phyloP scores from a whole-genome alignment of 2,113 vertebrate genomes.

The Cygnus atratus region DNA sequence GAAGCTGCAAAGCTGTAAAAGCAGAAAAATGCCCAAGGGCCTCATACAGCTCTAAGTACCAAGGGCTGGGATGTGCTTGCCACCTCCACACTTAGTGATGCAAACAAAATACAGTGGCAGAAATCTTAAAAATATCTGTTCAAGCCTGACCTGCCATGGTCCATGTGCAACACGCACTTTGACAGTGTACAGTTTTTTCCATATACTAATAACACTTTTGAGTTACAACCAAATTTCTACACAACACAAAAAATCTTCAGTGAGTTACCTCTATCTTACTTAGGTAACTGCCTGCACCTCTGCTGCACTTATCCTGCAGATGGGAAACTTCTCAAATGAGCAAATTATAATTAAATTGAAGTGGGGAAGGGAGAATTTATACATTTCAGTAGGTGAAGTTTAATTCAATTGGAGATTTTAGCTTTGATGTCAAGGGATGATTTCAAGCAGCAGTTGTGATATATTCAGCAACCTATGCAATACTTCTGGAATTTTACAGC shows the following conservation, averaged over 20 bases:
- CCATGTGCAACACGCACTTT: not conserved
- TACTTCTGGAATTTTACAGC: not conserved
- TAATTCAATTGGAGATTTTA: not conserved
- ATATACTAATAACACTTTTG: not conserved
- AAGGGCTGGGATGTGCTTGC: not conserved
- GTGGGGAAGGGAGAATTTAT: not conserved
- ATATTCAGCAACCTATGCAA: not conserved
- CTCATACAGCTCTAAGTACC: not conserved
- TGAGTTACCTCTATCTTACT: not conserved
- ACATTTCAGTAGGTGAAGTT: not conserved
- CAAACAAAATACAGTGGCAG: not conserved
- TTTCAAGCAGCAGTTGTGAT: not conserved
- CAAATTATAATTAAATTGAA: not conserved
- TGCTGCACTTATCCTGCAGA: not conserved
- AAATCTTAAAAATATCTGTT: not conserved
- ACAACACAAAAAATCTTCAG: not conserved
- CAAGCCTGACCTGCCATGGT: not conserved
- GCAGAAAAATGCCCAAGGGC: not conserved
- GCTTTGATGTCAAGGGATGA: not conserved
- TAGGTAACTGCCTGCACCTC: not conserved
- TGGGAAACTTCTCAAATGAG: not conserved
- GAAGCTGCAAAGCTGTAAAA: not conserved
- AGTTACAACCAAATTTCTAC: not conserved
- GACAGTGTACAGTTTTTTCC: not conserved
- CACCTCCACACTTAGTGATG: not conserved